Evolutionary conservation across 2,888 invertebrate genomes (phyloP).

Genomic region (Beris morrisii): DNA sequence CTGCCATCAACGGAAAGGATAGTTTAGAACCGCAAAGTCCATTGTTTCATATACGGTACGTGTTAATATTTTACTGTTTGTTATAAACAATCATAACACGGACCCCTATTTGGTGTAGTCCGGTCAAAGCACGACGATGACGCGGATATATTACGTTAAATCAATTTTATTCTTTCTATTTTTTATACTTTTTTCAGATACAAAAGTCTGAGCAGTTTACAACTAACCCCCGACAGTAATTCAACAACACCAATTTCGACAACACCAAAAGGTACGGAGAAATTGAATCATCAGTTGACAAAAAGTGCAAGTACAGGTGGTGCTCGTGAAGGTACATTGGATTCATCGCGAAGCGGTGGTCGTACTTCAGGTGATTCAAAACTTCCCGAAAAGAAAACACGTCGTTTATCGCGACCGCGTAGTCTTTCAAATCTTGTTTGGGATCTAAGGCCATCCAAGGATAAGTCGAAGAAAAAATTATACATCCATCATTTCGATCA

Average conservation of each 20-base stretch:
- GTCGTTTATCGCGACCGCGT: conserved; percentile 79
- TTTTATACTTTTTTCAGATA: conserved; percentile 46
- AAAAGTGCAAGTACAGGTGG: conserved; percentile 55
- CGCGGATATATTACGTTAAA: no score
- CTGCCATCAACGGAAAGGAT: conserved; percentile 60
- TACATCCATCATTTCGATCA: conserved; percentile 57
- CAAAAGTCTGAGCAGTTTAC: conserved; percentile 56
- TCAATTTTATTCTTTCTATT: no score
- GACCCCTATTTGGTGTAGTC: conserved; percentile 7
- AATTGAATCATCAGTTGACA: conserved; percentile 42
- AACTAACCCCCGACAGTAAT: conserved; percentile 54
- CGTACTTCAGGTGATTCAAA: conserved; percentile 85
- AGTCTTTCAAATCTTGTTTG: conserved; percentile 86
- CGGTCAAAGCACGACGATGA: no score
- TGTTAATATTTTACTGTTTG: conserved; percentile 18
- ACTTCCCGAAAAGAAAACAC: conserved; percentile 79
- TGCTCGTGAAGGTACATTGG: conserved; percentile 75
- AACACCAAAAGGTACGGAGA: conserved; percentile 51
- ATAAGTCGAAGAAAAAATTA: conserved; percentile 57
- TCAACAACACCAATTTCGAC: conserved; percentile 55
- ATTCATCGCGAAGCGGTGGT: conserved; percentile 87
- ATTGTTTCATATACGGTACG: conserved; percentile 56
- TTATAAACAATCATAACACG: background rate
- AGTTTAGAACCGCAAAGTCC: conserved; percentile 57
- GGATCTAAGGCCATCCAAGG: conserved; percentile 63